Evolutionary conservation across 2,113 vertebrate species (phyloP).

Genomic region (Oplegnathus fasciatus): DNA sequence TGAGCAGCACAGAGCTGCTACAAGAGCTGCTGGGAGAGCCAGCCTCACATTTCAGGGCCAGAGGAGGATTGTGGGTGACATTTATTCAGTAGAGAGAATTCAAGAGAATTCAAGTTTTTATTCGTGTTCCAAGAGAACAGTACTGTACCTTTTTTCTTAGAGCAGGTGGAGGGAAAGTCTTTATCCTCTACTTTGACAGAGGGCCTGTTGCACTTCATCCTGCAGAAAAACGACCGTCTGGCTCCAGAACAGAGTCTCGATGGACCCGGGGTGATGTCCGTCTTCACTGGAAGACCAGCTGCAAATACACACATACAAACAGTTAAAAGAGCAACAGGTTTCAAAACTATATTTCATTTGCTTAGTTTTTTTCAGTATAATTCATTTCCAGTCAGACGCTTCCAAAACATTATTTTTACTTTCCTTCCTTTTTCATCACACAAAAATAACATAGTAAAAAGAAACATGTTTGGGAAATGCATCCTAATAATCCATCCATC

Average conservation of each 20-base stretch:
- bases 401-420: neutral
- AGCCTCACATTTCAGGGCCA: neutral
- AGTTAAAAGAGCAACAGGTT: conserved; percentile 1
- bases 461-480: neutral
- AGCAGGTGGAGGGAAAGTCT: conserved; percentile 97
- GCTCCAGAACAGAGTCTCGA: conserved; percentile 96
- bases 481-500: neutral
- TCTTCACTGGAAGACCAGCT: conserved; percentile 99
- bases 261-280: conserved; percentile 95
- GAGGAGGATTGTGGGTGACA: neutral
- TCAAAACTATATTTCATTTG: neutral
- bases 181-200: conserved; percentile 98
- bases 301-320: conserved; percentile 28
- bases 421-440: neutral
- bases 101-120: neutral
- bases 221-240: conserved; percentile 97
- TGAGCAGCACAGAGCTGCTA: no score
- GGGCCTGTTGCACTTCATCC: conserved; percentile 99
- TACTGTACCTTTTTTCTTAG: conserved; percentile 96
- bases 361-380: neutral
- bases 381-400: neutral
- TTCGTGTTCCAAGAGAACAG: no score
- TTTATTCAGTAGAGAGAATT: no score
- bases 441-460: no score
- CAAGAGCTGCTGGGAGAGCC: neutral